Conservation (phyloP, 2,797 vertebrate genomes). For the Acanthurus leucopareius region DNA sequence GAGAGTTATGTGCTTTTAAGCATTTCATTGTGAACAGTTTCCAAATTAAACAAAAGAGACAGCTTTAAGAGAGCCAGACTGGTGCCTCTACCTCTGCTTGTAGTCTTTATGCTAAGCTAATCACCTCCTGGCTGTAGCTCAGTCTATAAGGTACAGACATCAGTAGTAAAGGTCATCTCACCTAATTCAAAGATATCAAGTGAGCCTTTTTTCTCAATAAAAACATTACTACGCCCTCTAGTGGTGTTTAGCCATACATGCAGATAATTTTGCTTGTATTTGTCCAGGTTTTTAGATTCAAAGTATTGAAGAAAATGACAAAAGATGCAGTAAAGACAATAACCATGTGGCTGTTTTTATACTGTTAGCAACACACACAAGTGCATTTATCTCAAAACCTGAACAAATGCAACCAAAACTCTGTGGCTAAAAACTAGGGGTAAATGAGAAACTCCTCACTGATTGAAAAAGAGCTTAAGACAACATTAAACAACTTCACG, state of each 20-base stretch:
- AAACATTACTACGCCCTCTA: background rate
- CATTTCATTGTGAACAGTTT: background rate
- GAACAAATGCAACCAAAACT: background rate
- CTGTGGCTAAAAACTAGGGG: background rate
- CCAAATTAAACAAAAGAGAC: background rate
- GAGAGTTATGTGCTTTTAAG: background rate
- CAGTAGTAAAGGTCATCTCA: background rate
- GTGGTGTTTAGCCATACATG: background rate
- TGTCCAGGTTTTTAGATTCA: background rate
- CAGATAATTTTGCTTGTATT: background rate
- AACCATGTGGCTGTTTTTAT: too few species aligned
- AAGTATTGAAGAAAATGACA: too few species aligned
- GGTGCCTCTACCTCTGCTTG: background rate
- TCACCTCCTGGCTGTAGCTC: background rate
- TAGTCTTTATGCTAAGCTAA: conserved; percentile 16
- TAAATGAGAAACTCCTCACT: too few species aligned
- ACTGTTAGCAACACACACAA: too few species aligned
- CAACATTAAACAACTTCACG: background rate
- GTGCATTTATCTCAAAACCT: background rate
- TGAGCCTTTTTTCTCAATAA: background rate
- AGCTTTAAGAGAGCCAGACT: background rate
- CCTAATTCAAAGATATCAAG: background rate
- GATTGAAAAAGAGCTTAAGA: too few species aligned
- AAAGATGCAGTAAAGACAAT: too few species aligned
- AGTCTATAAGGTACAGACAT: background rate